A percentile compares a stretch with the other conserved stretches of the same genome.
Evolutionary conservation across 2,113 vertebrate species (phyloP).

Genomic region (Onychostoma macrolepis): DNA sequence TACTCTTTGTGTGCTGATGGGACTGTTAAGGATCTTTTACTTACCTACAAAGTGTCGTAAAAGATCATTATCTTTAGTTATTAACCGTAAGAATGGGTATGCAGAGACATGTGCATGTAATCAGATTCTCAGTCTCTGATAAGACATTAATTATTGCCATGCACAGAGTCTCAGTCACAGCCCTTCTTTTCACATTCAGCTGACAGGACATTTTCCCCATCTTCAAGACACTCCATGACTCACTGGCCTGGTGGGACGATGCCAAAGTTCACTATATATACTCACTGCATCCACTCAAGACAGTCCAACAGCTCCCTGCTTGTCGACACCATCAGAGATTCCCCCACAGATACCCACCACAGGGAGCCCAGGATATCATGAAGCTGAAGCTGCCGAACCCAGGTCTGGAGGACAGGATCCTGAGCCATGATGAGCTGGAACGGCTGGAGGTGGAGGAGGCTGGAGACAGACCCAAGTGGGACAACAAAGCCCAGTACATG

Average conservation of each 20-base stretch:
- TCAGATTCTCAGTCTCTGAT: conserved; percentile 1
- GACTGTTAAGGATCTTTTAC: conserved; percentile 32
- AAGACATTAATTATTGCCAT: conserved; percentile 55
- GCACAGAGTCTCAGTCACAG: conserved; percentile 29
- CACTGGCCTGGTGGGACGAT: conserved; percentile 20
- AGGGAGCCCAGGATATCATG: conserved; percentile 1
- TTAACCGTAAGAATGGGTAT: conserved; percentile 10
- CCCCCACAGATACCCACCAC: neutral
- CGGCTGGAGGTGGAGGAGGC: conserved; percentile 81
- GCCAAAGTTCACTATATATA: conserved; percentile 55
- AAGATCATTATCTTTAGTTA: conserved; percentile 44
- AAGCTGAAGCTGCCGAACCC: conserved; percentile 85
- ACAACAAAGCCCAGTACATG: conserved; percentile 93
- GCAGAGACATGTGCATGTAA: neutral
- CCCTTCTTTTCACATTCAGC: conserved; percentile 27
- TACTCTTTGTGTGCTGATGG: neutral
- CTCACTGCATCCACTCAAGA: neutral
- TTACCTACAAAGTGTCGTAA: conserved; percentile 22
- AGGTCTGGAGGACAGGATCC: conserved; percentile 84
- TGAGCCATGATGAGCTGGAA: conserved; percentile 80
- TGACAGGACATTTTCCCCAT: conserved; percentile 45
- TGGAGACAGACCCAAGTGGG: conserved; percentile 85
- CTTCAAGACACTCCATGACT: neutral
- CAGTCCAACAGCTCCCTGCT: neutral
- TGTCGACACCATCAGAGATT: neutral